These are phyloP conservation scores for Meloidogyne floridensis DNA, from an alignment of 1,140 invertebrate species.

Conservation along the genomic window DNA sequence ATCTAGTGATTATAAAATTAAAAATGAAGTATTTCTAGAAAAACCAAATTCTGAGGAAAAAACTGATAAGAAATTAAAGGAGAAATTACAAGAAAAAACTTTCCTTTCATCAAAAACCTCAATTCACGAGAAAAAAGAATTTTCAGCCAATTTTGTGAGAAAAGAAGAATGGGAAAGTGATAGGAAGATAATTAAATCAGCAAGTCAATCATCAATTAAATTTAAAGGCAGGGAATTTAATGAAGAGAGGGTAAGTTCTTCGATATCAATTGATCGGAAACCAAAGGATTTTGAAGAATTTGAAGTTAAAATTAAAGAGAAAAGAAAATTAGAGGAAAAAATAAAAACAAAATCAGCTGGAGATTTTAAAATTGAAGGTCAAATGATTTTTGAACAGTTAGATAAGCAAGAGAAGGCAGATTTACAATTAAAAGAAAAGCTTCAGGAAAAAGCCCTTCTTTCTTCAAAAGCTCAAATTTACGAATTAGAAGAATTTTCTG, in stretches of 20 bases:
- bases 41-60: too few species aligned
- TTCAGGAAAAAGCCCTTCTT: neutral
- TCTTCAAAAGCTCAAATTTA: too few species aligned
- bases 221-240: neutral
- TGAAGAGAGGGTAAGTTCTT: neutral
- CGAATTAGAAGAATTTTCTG: too few species aligned
- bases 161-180: too few species aligned
- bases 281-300: neutral
- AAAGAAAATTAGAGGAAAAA: neutral
- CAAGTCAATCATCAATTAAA: neutral
- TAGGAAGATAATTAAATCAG: neutral
- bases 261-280: neutral
- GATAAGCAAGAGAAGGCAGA: neutral
- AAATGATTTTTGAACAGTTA: neutral
- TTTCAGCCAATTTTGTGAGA: neutral
- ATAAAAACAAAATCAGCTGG: neutral
- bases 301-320: constrained; percentile 5
- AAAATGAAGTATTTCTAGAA: too few species aligned
- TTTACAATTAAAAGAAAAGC: neutral
- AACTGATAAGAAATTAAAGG: too few species aligned
- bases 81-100: too few species aligned
- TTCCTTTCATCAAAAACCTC: constrained; percentile 16
- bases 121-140: constrained; percentile 17
- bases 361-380: neutral
- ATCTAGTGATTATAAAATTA: too few species aligned